phyloP scores from a whole-genome alignment of 2,888 invertebrate genomes.

The Ellobium chinense region DNA sequence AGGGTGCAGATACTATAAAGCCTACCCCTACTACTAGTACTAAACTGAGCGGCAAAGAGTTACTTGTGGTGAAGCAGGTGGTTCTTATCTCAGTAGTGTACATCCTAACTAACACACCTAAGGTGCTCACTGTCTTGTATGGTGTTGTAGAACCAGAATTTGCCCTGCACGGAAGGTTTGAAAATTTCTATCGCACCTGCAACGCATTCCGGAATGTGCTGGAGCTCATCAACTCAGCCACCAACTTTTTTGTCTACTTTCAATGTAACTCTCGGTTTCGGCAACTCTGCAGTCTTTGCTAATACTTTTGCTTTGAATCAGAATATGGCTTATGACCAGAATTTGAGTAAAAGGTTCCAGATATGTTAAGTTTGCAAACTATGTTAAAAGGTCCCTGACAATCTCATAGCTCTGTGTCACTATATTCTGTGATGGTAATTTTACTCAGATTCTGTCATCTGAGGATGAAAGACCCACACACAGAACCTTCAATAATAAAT shows the following conservation, averaged over 20 bases:
- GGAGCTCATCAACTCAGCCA: neutral
- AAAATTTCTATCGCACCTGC: neutral
- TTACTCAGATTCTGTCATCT: too few species aligned
- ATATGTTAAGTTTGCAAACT: too few species aligned
- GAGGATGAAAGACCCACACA: too few species aligned
- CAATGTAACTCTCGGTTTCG: conserved; percentile 1
- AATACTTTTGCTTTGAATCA: too few species aligned
- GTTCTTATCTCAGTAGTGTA: conserved; percentile 1
- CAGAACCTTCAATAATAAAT: too few species aligned
- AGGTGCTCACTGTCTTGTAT: neutral
- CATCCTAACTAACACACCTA: conserved; percentile 22
- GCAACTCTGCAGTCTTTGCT: neutral
- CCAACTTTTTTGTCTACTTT: conserved; percentile 1
- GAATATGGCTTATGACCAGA: too few species aligned
- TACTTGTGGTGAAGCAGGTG: conserved; percentile 5
- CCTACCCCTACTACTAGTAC: too few species aligned
- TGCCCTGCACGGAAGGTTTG: neutral
- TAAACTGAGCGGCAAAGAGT: conserved; percentile 15
- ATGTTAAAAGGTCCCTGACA: too few species aligned
- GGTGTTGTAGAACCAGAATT: neutral
- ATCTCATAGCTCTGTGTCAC: too few species aligned
- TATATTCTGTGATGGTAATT: too few species aligned
- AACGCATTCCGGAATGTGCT: neutral
- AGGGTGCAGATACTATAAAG: neutral
- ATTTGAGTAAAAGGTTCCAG: too few species aligned